A percentile compares a stretch with the other conserved stretches of the same genome.
Conservation (phyloP, 23 tunicate genomes). For the Halocynthia aurantium region DNA sequence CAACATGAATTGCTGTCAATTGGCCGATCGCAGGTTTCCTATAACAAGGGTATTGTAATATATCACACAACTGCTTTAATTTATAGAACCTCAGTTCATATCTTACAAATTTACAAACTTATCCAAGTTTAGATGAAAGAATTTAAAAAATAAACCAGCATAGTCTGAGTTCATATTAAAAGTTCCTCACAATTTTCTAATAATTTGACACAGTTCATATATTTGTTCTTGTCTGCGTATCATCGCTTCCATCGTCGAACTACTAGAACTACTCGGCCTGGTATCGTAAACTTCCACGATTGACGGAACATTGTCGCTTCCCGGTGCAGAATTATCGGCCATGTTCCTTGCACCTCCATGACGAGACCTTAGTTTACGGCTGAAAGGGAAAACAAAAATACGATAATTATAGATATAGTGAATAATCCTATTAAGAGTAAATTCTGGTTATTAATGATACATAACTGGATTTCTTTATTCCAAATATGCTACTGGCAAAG, state of each 20-base stretch:
- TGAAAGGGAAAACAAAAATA: background rate
- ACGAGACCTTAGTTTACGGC: background rate
- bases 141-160: background rate
- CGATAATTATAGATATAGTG: background rate
- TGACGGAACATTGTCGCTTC: background rate
- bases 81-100: too few species aligned
- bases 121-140: background rate
- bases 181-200: background rate
- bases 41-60: too few species aligned
- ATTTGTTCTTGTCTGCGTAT: background rate
- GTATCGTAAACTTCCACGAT: background rate
- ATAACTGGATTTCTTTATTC: background rate
- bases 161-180: background rate
- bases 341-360: too few species aligned
- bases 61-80: too few species aligned
- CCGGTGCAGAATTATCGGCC: too few species aligned
- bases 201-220: background rate
- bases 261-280: slow-evolving; percentile 2
- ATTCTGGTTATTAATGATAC: background rate
- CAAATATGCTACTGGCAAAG: too few species aligned
- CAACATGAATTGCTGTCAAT: too few species aligned
- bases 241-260: background rate
- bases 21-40: too few species aligned
- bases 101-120: too few species aligned
- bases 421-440: background rate